Base-by-base conservation (phyloP, 2,113 vertebrate genomes). In the Amia ocellicauda region DNA sequence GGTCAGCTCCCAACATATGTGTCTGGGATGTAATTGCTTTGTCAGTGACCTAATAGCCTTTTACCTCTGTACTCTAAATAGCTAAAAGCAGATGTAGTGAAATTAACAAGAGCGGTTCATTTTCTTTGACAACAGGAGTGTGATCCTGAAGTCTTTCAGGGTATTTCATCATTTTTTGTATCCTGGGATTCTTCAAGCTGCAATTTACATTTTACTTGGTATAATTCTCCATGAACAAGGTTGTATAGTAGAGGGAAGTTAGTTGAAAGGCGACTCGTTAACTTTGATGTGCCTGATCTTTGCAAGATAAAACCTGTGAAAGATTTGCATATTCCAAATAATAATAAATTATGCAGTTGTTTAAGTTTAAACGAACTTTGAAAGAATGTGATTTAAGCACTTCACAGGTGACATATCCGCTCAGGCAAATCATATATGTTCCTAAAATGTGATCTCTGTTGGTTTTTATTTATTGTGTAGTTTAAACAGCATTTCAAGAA, bases 11-110 rank as follows among this genome's bases (percentile, higher is more conserved):
- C 74, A 80, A 76, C 60, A 60, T 69, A 70, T 66, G 67, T 65
- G 64, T 69, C 74, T 73, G 57, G 26, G 65, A 60, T 69, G 43
- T 82, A 84, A 87, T 68, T 79, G 72, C 76, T 85, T 82, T 75
- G 69, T 79, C 81, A 83, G 78, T 83, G 81, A 78, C 69, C 75
- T 80, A 80, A 80, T 24, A 79, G 78, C 66, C 68, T 72, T 60
- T 55, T 77, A 74, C 64, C 71, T 73, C 74, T 72, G 55, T 60
- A 71, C 14, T 59, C 49, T 53, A 60, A 79, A 58, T 57, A 71
- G 53, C 66, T 69, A 74, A 85, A 78, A 74, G 42, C 59, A 74
- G 58, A 26, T 72, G 49, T 64, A 49, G 42, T 71, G 51, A 72
- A 72, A 74, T 58, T 49, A 58, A 42, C 53, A 50, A 58, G 43